A percentile compares a stretch with the other conserved stretches of the same genome.
phyloP scores from a whole-genome alignment of 2,888 invertebrate genomes.

The Limnephilus auricula region DNA sequence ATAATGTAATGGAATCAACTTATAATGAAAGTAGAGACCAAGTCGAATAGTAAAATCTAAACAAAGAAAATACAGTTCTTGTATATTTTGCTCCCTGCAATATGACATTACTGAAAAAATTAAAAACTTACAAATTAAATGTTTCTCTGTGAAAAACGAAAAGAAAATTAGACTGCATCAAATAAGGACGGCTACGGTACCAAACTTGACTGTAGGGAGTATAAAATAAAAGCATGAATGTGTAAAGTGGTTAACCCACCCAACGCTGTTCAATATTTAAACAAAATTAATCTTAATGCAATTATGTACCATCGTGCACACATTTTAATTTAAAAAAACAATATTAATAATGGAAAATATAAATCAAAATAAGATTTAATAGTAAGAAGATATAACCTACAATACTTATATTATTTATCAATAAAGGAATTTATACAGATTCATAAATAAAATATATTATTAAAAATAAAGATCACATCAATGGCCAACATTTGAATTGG shows the following conservation, averaged over 20 bases:
- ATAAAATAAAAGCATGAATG: not conserved
- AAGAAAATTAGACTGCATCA: not conserved
- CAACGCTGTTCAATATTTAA: too few relatives aligned
- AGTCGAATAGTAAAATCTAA: not conserved
- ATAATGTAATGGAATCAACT: not conserved
- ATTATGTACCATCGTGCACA: not conserved
- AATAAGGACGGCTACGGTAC: not conserved
- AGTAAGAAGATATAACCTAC: slow-evolving; percentile 21
- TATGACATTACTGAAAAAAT: not conserved
- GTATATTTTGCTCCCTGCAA: not conserved
- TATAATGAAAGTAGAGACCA: not conserved
- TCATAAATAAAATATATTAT: slow-evolving; percentile 11
- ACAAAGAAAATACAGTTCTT: not conserved
- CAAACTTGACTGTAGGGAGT: not conserved
- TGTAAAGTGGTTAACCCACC: not conserved
- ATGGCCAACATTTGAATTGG: not conserved
- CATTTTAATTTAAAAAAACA: not conserved
- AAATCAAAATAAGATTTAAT: slow-evolving; percentile 22
- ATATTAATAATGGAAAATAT: slow-evolving; percentile 24
- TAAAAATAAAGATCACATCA: slow-evolving; percentile 7
- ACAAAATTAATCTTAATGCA: not conserved
- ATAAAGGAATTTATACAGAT: slow-evolving; percentile 11
- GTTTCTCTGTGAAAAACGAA: not conserved
- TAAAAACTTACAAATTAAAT: not conserved
- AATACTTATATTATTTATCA: slow-evolving; percentile 31